Evolutionary conservation across 2,888 invertebrate species (phyloP), one percentile per base, ranked within the genome.

Genomic region (Masnerella sp.): DNA sequence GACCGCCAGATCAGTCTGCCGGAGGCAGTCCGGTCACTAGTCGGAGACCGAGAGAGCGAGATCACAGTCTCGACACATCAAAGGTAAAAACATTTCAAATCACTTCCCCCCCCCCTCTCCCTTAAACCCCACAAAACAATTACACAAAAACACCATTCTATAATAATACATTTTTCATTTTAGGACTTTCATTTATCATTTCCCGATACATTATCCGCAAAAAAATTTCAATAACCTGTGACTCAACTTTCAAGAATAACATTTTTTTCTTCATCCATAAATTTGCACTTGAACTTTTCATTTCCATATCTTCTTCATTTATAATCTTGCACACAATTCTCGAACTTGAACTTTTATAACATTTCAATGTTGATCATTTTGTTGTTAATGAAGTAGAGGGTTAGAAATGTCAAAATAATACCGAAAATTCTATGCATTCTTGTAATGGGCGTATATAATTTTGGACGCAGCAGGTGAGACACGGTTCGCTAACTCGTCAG

Each of bases 401-500:
- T 4, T 34, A 34, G 34, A n/a, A 34, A 11, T 5, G 34, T 34
- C 9, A 11, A 11, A n/a, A 34, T 1, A 5, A 11, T 11, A 34
- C 9, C 11, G n/a, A 12, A n/a, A 34, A 34, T 11, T 25, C 15
- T 5, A 42, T 71, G 56, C 79, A 76, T 81, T 77, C 80, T 76
- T 84, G 81, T 85, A 83, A 85, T 84, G 80, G 79, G 80, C 80
- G 76, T 83, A 72, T 85, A 80, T 86, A 82, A 80, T 87, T 86
- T 84, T 86, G 85, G 85, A 87, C 87, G 84, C 85, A 86, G 86
- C 89, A 92, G 92, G 92, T 92, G 88, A 91, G 92, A 88, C 93
- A 93, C 88, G 92, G 92, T 86, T 93, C 92, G 85, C 89, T 93
- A 88, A 93, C 93, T 85, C 91, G 93, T 85, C 85, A 85, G 83